Conservation (phyloP, 2,888 invertebrate species). For the Phorcus lineatus region DNA sequence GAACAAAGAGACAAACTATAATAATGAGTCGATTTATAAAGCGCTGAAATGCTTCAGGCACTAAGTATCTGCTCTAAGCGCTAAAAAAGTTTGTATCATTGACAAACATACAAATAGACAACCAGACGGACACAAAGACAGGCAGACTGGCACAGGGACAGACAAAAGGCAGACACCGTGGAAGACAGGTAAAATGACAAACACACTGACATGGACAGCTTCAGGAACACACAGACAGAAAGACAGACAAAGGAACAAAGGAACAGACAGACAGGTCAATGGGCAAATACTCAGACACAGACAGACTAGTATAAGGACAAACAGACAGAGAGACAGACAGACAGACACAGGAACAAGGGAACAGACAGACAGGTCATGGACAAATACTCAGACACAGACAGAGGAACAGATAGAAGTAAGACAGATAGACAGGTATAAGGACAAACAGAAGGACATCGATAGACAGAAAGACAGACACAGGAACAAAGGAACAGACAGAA, state of each 20-base stretch:
- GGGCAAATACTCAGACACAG: not conserved
- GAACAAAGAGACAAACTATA: not conserved
- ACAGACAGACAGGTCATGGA: not conserved
- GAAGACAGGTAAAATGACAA: no score
- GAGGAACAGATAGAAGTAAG: not conserved
- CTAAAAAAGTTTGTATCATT: not conserved
- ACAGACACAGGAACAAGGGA: not conserved
- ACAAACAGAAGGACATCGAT: constrained; percentile 8
- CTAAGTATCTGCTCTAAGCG: no score
- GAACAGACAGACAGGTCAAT: not conserved
- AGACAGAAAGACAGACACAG: not conserved
- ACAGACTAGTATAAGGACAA: not conserved
- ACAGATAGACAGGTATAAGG: not conserved
- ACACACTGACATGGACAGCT: constrained; percentile 13
- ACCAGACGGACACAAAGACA: not conserved
- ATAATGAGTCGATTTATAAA: no score
- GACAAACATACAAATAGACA: no score
- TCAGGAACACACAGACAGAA: constrained; percentile 11
- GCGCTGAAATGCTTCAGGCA: no score
- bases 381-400: not conserved
- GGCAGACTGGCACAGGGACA: not conserved
- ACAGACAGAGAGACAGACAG: not conserved
- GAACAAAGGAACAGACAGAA: no score
- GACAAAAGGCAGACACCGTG: no score
- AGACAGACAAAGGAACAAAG: not conserved